A percentile compares a stretch with the other conserved stretches of the same genome.
Evolutionary conservation across 2,888 invertebrate species (phyloP).

Genomic region (Chouioia cunea): DNA sequence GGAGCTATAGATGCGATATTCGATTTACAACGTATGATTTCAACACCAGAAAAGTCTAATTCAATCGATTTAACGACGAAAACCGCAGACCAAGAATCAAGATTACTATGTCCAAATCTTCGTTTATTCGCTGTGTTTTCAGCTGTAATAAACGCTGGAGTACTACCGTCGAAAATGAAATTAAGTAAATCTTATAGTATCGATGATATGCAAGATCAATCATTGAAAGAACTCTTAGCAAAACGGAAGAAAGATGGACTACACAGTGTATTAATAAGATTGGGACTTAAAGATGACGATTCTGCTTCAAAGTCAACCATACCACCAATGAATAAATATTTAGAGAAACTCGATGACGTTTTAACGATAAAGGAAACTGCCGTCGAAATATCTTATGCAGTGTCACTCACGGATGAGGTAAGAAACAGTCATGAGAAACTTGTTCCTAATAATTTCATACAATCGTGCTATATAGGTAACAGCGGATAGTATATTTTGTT

Average conservation of each 20-base stretch:
- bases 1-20: slow-evolving; percentile 47
- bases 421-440: neutral
- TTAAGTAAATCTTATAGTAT: neutral
- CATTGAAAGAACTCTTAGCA: slow-evolving; percentile 36
- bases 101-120: slow-evolving; percentile 24
- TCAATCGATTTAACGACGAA: slow-evolving; percentile 33
- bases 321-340: slow-evolving; percentile 26
- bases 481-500: too few species aligned
- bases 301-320: slow-evolving; percentile 1
- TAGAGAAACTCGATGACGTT: slow-evolving; percentile 41
- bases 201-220: slow-evolving; percentile 29
- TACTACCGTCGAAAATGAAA: neutral
- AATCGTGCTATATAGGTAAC: too few species aligned
- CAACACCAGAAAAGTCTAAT: neutral
- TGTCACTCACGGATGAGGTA: slow-evolving; percentile 18
- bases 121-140: slow-evolving; percentile 46
- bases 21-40: slow-evolving; percentile 39
- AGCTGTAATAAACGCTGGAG: slow-evolving; percentile 9
- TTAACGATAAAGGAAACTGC: slow-evolving; percentile 18
- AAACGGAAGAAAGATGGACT: slow-evolving; percentile 38
- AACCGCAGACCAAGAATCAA: slow-evolving; percentile 44
- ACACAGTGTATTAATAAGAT: slow-evolving; percentile 42
- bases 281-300: slow-evolving; percentile 19
- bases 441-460: too few species aligned
- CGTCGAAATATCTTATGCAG: slow-evolving; percentile 17